Evolutionary conservation across 2,888 invertebrate genomes (phyloP).

Genomic region (Perizoma affinitatum): DNA sequence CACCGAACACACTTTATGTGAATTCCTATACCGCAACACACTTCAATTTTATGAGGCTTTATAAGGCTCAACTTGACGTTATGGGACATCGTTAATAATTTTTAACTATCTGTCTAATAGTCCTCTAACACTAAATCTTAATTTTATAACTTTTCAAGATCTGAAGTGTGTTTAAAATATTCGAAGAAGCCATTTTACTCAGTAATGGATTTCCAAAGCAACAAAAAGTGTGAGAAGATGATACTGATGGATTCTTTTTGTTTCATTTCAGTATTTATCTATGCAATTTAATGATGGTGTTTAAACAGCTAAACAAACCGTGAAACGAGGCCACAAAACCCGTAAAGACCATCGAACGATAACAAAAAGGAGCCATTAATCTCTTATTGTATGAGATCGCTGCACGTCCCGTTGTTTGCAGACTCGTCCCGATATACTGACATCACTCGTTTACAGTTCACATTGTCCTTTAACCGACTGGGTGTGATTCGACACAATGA

Average conservation of each 20-base stretch:
- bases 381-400: slow-evolving; percentile 75
- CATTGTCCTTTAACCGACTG: slow-evolving; percentile 75
- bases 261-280: slow-evolving; percentile 53
- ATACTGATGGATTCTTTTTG: slow-evolving; percentile 51
- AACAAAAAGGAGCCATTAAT: slow-evolving; percentile 81
- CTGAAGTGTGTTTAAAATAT: slow-evolving; percentile 26
- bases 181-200: slow-evolving; percentile 29
- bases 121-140: slow-evolving; percentile 52
- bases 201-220: slow-evolving; percentile 29
- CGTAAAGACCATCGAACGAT: slow-evolving; percentile 76
- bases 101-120: slow-evolving; percentile 63
- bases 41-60: slow-evolving; percentile 72
- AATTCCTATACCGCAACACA: slow-evolving; percentile 72
- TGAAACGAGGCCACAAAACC: slow-evolving; percentile 80
- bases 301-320: slow-evolving; percentile 76
- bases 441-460: slow-evolving; percentile 65
- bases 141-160: slow-evolving; percentile 42
- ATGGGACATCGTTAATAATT: slow-evolving; percentile 68
- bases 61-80: slow-evolving; percentile 65
- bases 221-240: slow-evolving; percentile 23
- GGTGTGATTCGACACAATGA: slow-evolving; percentile 77
- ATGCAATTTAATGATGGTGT: slow-evolving; percentile 71
- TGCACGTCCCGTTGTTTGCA: slow-evolving; percentile 74
- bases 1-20: slow-evolving; percentile 67
- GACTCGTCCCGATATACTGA: slow-evolving; percentile 69